Evolutionary conservation across 2,797 vertebrate genomes (phyloP), one percentile per base, ranked within the genome.

Genomic region (Sternotherus odoratus): DNA sequence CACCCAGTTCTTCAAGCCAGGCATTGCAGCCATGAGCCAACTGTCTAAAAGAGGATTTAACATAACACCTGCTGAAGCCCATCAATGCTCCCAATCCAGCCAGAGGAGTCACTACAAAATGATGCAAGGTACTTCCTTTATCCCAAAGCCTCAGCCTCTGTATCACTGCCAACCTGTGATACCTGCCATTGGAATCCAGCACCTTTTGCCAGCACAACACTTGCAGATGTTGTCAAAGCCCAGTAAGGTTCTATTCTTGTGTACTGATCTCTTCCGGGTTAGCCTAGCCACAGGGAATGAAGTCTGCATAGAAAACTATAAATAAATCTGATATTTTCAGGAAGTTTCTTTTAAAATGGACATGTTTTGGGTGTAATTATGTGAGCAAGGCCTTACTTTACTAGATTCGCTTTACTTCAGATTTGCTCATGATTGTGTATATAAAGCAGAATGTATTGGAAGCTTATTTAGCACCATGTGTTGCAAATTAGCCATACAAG

Each of bases 401-500:
- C 0, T 0, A 91, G 81, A 85, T n/a, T n/a, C n/a, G n/a, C n/a
- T n/a, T n/a, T n/a, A n/a, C 74, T 75, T 88, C 74, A 49, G 74
- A 53, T 72, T 95, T 79, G 53, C 85, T 90, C 77, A 6, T 77
- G 86, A 91, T 90, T 89, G 92, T 83, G 87, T 3, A 30, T 77
- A 33, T 83, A 92, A 88, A 92, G 81, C 33, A 79, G 91, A 90
- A 91, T 69, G 89, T 89, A 91, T 11, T 78, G 89, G 92, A 96
- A 94, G 89, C 60, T 57, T 2, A 56, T 92, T 93, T 94, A 94
- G 84, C 83, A 48, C 86, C 89, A 94, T 63, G 1, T 24, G 74
- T 92, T 82, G 85, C 88, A 89, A 92, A 90, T 96, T 95, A 96
- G 85, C 94, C 94, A 92, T 19, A 83, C 90, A 86, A 88, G 91